phyloP scores from a whole-genome alignment of 2,888 invertebrate species.

The Linnaemya vulpina region DNA sequence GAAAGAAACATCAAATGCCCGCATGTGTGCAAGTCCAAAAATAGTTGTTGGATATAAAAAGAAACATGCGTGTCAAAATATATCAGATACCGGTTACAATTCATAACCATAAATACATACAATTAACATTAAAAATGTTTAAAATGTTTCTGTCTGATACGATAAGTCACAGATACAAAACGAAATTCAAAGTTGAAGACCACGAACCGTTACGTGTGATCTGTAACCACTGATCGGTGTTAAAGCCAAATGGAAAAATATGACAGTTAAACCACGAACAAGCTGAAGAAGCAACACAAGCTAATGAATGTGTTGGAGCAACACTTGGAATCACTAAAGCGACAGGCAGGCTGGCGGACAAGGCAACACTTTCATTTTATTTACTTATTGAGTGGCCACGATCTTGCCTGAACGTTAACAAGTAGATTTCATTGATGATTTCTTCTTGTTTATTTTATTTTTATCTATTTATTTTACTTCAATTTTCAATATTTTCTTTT shows the following conservation, averaged over 20 bases:
- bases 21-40: background rate
- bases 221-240: constrained; percentile 31
- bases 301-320: constrained; percentile 21
- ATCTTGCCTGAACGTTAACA: constrained; percentile 22
- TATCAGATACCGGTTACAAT: constrained; percentile 32
- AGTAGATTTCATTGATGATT: constrained; percentile 49
- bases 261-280: background rate
- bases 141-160: constrained; percentile 11
- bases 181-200: constrained; percentile 30
- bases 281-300: constrained; percentile 29
- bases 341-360: constrained; percentile 14
- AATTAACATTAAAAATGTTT: constrained; percentile 44
- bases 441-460: constrained; percentile 28
- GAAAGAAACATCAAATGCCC: background rate
- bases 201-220: constrained; percentile 50
- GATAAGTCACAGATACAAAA: background rate
- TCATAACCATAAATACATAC: constrained; percentile 41
- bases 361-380: constrained; percentile 61
- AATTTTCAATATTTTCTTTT: constrained; percentile 16
- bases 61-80: constrained; percentile 10
- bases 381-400: constrained; percentile 2
- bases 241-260: constrained; percentile 24
- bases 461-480: background rate
- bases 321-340: background rate
- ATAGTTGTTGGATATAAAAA: background rate